Base-by-base conservation (phyloP, 1,140 invertebrate species). In the Drosophila murphyi region DNA sequence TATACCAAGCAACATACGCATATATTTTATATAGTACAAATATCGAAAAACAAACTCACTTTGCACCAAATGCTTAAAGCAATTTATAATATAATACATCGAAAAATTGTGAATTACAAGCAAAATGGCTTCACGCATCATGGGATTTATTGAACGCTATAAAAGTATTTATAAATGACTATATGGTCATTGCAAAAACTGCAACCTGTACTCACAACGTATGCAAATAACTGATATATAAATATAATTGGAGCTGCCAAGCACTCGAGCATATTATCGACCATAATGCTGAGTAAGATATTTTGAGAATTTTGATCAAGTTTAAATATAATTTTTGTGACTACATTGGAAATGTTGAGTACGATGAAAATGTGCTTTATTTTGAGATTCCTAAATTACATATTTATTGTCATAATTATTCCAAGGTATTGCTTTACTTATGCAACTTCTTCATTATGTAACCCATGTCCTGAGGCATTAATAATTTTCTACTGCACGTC, bases 11-110 rank as follows among this genome's bases (percentile, higher is more conserved):
- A 6, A 29, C 10, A 10, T 2, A 35, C 20, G 20, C 20, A 20
- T 20, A 10, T 1, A 3, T 7, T 0, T 29, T 28, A 5, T 28
- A 6, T n/a, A 4, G 10, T 2, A 2, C 32, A n/a, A 35, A 28
- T 12, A 5, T 4, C 2, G 20, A 20, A n/a, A 2, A 3, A 7
- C 3, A 64, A 20, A 55, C 75, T 43, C 8, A 87, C 83, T 51
- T 29, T 87, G 82, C 0, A 79, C 79, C 43, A 82, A n/a, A 31
- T 79, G 75, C 43, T 86, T 86, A 10, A 86, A 86, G 28, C 70
- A 60, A 64, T 88, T 87, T 34, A 85, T 78, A 10, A 86, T 51
- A 37, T 72, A 67, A 34, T 82, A 87, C 5, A 88, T 50, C 6
- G 72, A 48, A 5, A 63, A n/a, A 54, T 83, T 86, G 41, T 88